phyloP scores from a whole-genome alignment of 2,888 invertebrate genomes.

The Disparrhopalites patrizii region DNA sequence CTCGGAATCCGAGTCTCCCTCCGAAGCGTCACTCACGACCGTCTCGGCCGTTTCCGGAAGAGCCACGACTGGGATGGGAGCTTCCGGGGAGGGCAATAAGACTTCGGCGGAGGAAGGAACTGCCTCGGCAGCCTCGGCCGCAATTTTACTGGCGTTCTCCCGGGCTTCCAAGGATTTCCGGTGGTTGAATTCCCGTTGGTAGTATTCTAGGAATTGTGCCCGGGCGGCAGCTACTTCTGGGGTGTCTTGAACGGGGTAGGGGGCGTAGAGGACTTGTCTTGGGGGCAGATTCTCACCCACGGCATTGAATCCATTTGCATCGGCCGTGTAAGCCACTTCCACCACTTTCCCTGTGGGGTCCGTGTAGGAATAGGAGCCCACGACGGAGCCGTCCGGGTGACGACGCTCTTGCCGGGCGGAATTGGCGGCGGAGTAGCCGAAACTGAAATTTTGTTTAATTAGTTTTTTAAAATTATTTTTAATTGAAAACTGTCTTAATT shows the following conservation, averaged over 20 bases:
- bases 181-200: slow-evolving; percentile 44
- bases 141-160: slow-evolving; percentile 14
- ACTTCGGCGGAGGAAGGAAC: neutral
- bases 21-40: neutral
- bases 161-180: slow-evolving; percentile 10
- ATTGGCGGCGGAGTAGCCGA: slow-evolving; percentile 35
- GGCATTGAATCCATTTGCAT: slow-evolving; percentile 65
- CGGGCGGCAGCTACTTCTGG: slow-evolving; percentile 68
- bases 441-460: slow-evolving; percentile 26
- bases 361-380: slow-evolving; percentile 64
- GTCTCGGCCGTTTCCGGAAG: neutral
- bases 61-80: neutral
- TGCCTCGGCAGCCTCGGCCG: neutral
- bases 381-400: slow-evolving; percentile 62
- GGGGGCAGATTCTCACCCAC: slow-evolving; percentile 59
- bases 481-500: neutral
- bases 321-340: slow-evolving; percentile 54
- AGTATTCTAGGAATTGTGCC: slow-evolving; percentile 49
- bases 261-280: slow-evolving; percentile 22
- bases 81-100: neutral
- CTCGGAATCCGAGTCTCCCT: neutral
- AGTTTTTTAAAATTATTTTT: neutral
- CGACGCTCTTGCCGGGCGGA: slow-evolving; percentile 65
- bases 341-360: slow-evolving; percentile 60
- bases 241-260: slow-evolving; percentile 62